Evolutionary conservation across 2,797 vertebrate species (phyloP), one percentile per base, ranked within the genome.

Genomic region (Hypotaenidia philippensis): DNA sequence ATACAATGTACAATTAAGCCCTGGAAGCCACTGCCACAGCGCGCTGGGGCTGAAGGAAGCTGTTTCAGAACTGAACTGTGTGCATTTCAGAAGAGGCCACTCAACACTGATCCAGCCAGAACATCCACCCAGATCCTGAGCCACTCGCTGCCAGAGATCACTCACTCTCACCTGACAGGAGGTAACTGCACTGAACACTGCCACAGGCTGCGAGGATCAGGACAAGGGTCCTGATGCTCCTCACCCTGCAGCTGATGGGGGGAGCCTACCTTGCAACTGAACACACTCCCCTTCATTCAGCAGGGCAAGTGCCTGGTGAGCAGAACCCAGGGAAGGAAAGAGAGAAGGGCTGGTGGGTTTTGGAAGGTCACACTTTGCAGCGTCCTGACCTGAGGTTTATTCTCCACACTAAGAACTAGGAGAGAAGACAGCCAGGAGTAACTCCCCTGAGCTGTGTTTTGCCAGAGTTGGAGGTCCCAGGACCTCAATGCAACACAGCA

Each of bases 271-370:
- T 13, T 47, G 31, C 29, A 49, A 32, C 2, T 11, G 26, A 61
- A 59, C 23, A 1, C 0, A 0, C 9, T 57, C 47, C 5, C 29
- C 56, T 13, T 40, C 78, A 31, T 34, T 34, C 32, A 34, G 29
- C 60, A 12, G 0, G 0, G 22, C 47, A 45, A 61, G 21, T 0
- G 3, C 32, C 31, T 38, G 31, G n/a, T 38, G 63, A 52, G 47
- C 19, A 63, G 10, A 10, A 72, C 36, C 5, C 7, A 34, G 2
- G 8, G 22, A 10, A 70, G 72, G 77, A 74, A 55, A 74, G 3
- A 6, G 64, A 40, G 11, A 13, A 5, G 38, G 31, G 9, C 85
- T 53, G n/a, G 3, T 25, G 57, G 20, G 2, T 52, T 36, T 60
- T 41, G 63, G 47, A 53, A 71, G 27, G 27, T 12, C 47, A 68